Base-by-base conservation (phyloP, 2,797 vertebrate genomes). In the Paguma larvata region DNA sequence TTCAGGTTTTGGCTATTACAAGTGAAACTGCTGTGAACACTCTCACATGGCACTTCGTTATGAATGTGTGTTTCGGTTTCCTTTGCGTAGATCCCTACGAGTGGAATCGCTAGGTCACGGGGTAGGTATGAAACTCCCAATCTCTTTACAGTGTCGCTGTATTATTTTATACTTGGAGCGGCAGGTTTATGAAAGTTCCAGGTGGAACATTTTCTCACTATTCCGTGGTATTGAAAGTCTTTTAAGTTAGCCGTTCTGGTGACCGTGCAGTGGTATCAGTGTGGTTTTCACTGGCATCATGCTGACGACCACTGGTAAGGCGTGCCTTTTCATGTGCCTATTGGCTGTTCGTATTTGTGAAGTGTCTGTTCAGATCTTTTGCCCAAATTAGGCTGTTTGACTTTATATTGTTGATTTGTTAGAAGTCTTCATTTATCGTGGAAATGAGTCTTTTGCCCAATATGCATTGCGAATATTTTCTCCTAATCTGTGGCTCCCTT, bases 251-350 rank as follows among this genome's bases (percentile, higher is more conserved):
- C 72, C 41, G n/a, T 85, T 93, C 19, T 38, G 10, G 30, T 72
- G 41, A 44, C 14, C 25, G 3, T 72, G 19, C 86, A 87, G 21
- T 83, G 11, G 30, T 77, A 70, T n/a, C 12, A 53, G 12, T 80
- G 12, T 88, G 78, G 5, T 16, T 94, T 96, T 68, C 30, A 27
- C 91, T 44, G 79, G 53, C 46, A 53, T 79, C 75, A 88, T 91
- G 78, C 23, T 59, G 16, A 53, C 25, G n/a, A 51, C 32, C 78
- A 2, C 15, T 67, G 41, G 7, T 0, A 23, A 68, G 3, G 38
- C 18, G 3, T 6, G 15, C 38, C 11, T 86, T 92, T 51, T 82
- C 68, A 34, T 62, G 30, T 80, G 8, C 18, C 8, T 73, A 3
- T 38, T 62, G 88, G n/a, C 44, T 19, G 19, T 59, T 97, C 18